Base-by-base conservation (phyloP, 1,140 invertebrate species). In the Paralvinella palmiformis region DNA sequence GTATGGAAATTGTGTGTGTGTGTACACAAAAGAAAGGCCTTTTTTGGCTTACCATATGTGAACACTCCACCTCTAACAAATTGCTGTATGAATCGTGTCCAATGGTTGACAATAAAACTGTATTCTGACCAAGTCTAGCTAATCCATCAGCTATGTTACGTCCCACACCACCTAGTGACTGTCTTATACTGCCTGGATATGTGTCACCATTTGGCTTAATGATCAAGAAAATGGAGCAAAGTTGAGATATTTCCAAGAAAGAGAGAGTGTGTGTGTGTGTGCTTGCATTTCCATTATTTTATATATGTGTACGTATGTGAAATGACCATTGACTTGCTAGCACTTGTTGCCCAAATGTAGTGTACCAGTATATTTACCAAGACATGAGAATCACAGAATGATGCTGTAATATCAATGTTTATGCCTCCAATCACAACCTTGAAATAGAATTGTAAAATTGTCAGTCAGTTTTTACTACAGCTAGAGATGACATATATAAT, bases 91-190 rank as follows among this genome's bases (percentile, higher is more conserved):
- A 73, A 78, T 94, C 91, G 50, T 87, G 81, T 0, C 92, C 93
- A 45, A 96, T 80, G 1, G 88, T 88, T 0, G 92, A 91, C 57
- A 98, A 82, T 52, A 86, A 81, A 15, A 76, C 72, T 1, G 81
- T 74, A 5, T 82, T 66, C 31, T 79, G 83, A 22, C 87, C 86
- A 4, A 96, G 82, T 68, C 88, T 86, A 58, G 83, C 83, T 7
- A 97, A 79, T 50, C 89, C 89, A 68, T 94, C 91, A 0, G 91
- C 89, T n/a, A 96, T 83, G 73, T 97, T 98, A 35, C 93, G 84
- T 0, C 86, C 94, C 0, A 98, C 95, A 13, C 94, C 94, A 2
- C 94, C 94, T 67, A 73, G 75, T 7, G 75, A 75, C 63, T 79
- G 76, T 10, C 62, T 57, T 22, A 80, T 64, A 45, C 53, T 66